Evolutionary conservation across 1,140 invertebrate species (phyloP).

Genomic region (Riptortus pedestris): DNA sequence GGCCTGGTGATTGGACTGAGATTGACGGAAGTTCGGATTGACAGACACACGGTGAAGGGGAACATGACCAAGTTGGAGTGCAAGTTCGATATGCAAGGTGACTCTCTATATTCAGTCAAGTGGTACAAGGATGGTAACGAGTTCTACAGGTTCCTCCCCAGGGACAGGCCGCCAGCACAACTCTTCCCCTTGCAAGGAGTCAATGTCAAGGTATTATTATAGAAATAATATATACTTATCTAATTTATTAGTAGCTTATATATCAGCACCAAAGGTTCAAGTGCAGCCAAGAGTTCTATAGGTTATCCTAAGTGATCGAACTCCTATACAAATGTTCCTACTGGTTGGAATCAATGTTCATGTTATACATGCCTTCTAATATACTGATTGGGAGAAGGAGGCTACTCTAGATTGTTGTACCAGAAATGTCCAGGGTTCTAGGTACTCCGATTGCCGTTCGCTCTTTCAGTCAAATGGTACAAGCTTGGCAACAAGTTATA

Average conservation of each 20-base stretch:
- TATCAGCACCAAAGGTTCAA: not conserved
- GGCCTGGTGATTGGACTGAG: constrained; percentile 31
- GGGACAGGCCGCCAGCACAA: constrained; percentile 58
- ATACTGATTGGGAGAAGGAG: too few relatives aligned
- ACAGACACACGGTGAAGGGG: constrained; percentile 55
- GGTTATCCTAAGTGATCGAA: not conserved
- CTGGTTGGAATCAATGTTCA: not conserved
- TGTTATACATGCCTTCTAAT: too few relatives aligned
- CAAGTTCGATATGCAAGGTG: constrained; percentile 65
- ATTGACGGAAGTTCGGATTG: constrained; percentile 48
- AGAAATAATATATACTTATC: constrained; percentile 45
- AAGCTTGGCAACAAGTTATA: too few relatives aligned
- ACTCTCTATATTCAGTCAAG: constrained; percentile 71
- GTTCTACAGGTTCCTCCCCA: constrained; percentile 71
- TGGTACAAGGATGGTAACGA: constrained; percentile 83
- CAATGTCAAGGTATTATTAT: constrained; percentile 71
- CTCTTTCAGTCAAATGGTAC: too few relatives aligned
- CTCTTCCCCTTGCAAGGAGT: constrained; percentile 67
- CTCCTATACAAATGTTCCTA: not conserved
- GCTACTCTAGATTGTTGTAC: too few relatives aligned
- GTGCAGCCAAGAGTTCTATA: not conserved
- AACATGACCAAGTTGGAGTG: constrained; percentile 45
- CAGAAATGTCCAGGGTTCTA: too few relatives aligned
- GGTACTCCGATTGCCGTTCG: too few relatives aligned
- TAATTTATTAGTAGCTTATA: not conserved